Conservation (phyloP, 2,888 invertebrate genomes). For the Pomacea canaliculata region DNA sequence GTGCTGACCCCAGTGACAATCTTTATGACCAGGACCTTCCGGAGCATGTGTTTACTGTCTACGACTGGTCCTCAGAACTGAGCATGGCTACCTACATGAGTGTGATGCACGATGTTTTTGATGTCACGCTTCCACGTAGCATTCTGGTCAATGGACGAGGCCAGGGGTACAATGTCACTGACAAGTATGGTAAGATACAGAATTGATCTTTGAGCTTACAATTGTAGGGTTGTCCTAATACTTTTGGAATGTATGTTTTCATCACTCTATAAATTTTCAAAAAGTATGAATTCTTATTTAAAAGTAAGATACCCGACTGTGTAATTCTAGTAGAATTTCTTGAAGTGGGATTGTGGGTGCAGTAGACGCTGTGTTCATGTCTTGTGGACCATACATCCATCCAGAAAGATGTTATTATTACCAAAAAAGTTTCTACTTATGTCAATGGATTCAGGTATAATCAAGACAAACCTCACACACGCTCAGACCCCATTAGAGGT, state of each 20-base stretch:
- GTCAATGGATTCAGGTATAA: constrained; percentile 11
- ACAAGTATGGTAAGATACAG: constrained; percentile 5
- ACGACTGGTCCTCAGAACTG: constrained; percentile 84
- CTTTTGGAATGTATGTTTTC: too few relatives aligned
- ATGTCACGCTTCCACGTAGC: constrained; percentile 8
- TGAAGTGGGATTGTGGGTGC: too few relatives aligned
- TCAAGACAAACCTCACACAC: constrained; percentile 20
- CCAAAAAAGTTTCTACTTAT: too few relatives aligned
- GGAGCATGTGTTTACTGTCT: constrained; percentile 86
- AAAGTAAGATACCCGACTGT: too few relatives aligned
- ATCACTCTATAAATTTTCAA: too few relatives aligned
- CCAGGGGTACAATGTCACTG: constrained; percentile 30
- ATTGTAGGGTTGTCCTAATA: too few relatives aligned
- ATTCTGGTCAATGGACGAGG: constrained; percentile 43
- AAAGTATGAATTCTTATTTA: too few relatives aligned
- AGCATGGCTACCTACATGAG: constrained; percentile 76
- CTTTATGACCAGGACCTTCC: constrained; percentile 90
- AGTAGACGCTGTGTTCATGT: too few relatives aligned
- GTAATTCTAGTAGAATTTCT: too few relatives aligned
- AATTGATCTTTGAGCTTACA: too few relatives aligned
- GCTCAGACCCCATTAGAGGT: constrained; percentile 45
- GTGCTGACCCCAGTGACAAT: constrained; percentile 87
- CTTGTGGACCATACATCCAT: too few relatives aligned
- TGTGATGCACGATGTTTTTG: constrained; percentile 82
- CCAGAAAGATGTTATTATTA: too few relatives aligned